Evolutionary conservation across 2,797 vertebrate species (phyloP).

Genomic region (Adrianichthys oophorus): DNA sequence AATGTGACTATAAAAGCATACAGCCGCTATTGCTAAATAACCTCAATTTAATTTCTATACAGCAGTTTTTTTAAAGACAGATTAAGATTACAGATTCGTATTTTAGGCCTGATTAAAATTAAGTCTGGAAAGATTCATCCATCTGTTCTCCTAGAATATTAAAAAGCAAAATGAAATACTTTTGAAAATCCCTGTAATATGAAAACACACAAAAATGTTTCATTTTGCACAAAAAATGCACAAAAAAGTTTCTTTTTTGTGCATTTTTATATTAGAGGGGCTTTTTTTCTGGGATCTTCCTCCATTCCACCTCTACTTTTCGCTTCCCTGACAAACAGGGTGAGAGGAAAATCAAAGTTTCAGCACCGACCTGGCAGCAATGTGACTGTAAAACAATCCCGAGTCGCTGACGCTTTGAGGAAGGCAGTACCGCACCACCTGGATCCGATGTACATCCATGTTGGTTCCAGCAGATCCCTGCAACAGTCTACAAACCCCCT

Average conservation of each 20-base stretch:
- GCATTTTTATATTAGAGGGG: background rate
- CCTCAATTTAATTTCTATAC: constrained; percentile 37
- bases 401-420: constrained; percentile 79
- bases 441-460: constrained; percentile 72
- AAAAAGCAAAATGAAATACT: constrained; percentile 2
- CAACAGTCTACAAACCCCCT: constrained; percentile 21
- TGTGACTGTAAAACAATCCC: constrained; percentile 71
- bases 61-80: constrained; percentile 43
- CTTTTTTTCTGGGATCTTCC: constrained; percentile 17
- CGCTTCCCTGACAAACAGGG: background rate
- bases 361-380: constrained; percentile 72
- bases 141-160: constrained; percentile 31
- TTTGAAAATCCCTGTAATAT: background rate
- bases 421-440: constrained; percentile 71
- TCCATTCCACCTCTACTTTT: constrained; percentile 11
- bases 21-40: constrained; percentile 55
- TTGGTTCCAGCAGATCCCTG: constrained; percentile 13
- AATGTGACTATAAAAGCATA: constrained; percentile 12
- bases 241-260: too few species aligned
- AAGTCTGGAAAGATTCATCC: constrained; percentile 39
- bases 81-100: constrained; percentile 70
- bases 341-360: constrained; percentile 21
- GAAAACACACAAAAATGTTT: background rate
- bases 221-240: too few species aligned
- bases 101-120: constrained; percentile 65